Conservation (phyloP, 2,888 invertebrate genomes). For the Euproctis similis region DNA sequence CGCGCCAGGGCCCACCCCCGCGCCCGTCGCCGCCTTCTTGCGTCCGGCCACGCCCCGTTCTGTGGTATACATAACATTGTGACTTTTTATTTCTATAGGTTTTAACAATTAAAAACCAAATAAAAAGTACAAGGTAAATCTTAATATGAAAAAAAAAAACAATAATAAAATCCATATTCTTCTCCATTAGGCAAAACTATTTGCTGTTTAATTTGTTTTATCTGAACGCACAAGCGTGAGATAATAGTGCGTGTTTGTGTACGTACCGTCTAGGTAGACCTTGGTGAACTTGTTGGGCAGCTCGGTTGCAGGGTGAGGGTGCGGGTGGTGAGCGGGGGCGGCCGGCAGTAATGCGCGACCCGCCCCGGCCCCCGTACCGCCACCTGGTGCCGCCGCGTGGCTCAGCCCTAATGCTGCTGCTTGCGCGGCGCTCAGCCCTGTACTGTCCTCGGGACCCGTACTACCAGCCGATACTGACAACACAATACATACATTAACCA, state of each 20-base stretch:
- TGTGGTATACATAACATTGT: no score
- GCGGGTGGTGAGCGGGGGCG: slow-evolving; percentile 4
- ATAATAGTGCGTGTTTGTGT: no score
- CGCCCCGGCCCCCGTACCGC: slow-evolving; percentile 27
- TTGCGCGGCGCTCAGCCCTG: slow-evolving; percentile 55
- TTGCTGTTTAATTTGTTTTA: not conserved
- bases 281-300: slow-evolving; percentile 54
- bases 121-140: no score
- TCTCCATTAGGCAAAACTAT: no score
- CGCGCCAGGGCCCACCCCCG: slow-evolving; percentile 5
- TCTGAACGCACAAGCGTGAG: no score
- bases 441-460: slow-evolving; percentile 16
- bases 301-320: slow-evolving; percentile 19
- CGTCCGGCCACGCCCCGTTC: slow-evolving; percentile 24
- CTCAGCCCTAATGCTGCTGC: slow-evolving; percentile 61
- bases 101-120: no score
- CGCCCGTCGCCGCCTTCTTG: slow-evolving; percentile 21
- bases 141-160: no score
- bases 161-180: no score
- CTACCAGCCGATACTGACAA: not conserved
- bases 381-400: slow-evolving; percentile 55
- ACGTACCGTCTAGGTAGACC: slow-evolving; percentile 55
- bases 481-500: no score
- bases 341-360: slow-evolving; percentile 30
- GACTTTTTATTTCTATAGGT: no score